These are phyloP conservation scores for Dromaius novaehollandiae DNA, from an alignment of 2,113 vertebrate genomes.

Conservation along the genomic window DNA sequence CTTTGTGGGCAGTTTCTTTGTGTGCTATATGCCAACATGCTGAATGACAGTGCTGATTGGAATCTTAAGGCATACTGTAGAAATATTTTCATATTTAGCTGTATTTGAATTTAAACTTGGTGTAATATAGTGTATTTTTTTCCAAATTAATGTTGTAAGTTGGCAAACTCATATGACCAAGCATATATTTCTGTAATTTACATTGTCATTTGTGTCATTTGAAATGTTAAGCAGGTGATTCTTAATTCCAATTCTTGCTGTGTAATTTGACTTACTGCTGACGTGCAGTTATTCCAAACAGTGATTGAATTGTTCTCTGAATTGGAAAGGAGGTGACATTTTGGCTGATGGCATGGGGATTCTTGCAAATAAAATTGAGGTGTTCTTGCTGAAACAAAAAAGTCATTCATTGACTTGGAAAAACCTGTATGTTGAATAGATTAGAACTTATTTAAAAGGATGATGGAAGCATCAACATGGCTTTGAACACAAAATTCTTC, in stretches of 20 bases:
- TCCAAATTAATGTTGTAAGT: not conserved
- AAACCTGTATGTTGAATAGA: not conserved
- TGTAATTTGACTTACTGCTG: not conserved
- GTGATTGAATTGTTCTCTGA: not conserved
- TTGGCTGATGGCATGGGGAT: not conserved
- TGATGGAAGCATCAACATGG: not conserved
- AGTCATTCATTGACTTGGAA: not conserved
- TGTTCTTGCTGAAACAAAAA: not conserved
- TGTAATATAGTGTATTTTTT: not conserved
- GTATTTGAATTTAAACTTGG: not conserved
- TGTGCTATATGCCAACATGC: too few relatives aligned
- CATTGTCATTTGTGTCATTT: rapidly evolving
- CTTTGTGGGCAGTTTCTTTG: not conserved
- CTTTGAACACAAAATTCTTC: not conserved
- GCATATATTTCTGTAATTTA: not conserved
- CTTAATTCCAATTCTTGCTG: not conserved
- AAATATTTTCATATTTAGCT: not conserved
- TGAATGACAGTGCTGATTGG: too few relatives aligned
- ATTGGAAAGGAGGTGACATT: not conserved
- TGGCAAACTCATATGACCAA: not conserved
- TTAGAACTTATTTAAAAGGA: not conserved
- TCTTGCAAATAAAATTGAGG: not conserved
- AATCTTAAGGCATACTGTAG: not conserved
- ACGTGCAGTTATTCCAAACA: not conserved
- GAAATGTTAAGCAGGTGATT: not conserved